Conservation (phyloP, 2,113 vertebrate genomes). For the Circaetus gallicus region DNA sequence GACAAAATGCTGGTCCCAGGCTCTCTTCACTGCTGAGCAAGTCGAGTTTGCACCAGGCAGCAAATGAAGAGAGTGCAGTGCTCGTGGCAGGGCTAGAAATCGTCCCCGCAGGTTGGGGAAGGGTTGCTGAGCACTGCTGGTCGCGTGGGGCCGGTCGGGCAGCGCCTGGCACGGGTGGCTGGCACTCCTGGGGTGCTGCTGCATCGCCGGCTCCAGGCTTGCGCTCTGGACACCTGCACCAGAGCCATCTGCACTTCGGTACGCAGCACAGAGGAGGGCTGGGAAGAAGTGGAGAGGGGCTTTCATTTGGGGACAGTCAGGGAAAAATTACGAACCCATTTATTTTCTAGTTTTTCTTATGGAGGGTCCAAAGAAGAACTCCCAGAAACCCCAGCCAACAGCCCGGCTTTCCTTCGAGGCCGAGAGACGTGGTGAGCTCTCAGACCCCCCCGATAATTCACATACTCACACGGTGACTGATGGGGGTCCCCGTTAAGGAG, state of each 20-base stretch:
- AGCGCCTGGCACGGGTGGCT: not conserved
- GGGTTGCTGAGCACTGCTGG: fast-evolving
- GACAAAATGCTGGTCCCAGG: not conserved
- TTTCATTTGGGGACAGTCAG: not conserved
- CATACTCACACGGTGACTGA: fast-evolving
- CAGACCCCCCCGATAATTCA: not conserved
- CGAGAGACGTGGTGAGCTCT: not conserved
- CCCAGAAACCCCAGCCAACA: not conserved
- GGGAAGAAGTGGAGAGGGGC: not conserved
- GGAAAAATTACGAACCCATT: not conserved
- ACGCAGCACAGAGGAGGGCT: not conserved
- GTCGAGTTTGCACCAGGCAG: not conserved
- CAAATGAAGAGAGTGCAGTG: not conserved
- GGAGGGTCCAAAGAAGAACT: not conserved
- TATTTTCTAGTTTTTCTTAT: not conserved
- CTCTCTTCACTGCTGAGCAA: not conserved
- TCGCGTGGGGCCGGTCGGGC: fast-evolving
- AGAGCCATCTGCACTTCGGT: not conserved
- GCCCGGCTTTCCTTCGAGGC: not conserved
- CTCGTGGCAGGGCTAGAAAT: not conserved
- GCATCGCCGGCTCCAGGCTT: not conserved
- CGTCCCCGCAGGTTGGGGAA: fast-evolving
- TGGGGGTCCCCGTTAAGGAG: not conserved
- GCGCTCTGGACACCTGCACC: not conserved
- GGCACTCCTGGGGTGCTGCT: not conserved